Evolutionary conservation across 2,113 vertebrate species (phyloP).

Genomic region (Psilopsiagon aymara): DNA sequence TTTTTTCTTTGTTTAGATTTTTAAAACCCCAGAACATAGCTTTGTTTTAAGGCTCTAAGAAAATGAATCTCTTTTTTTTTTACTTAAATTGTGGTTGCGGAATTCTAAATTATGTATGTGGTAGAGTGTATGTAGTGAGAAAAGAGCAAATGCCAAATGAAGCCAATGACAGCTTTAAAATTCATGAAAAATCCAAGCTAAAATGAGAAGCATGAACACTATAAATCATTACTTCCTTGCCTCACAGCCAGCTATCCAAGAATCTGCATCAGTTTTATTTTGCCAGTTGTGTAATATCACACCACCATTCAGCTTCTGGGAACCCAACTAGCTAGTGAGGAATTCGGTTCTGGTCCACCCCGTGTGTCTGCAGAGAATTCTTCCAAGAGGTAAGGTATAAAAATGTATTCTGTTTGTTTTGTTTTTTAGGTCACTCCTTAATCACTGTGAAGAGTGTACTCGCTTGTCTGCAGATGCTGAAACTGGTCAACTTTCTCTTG

Average conservation of each 20-base stretch:
- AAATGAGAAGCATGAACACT: constrained; percentile 70
- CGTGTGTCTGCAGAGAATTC: neutral
- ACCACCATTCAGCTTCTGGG: neutral
- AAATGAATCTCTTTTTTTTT: neutral
- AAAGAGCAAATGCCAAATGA: constrained; percentile 69
- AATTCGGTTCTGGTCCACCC: neutral
- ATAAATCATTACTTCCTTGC: constrained; percentile 63
- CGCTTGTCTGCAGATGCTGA: fast-evolving
- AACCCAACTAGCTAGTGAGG: neutral
- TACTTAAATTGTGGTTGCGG: constrained; percentile 31
- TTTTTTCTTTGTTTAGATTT: neutral
- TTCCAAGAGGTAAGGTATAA: neutral
- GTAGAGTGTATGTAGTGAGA: constrained; percentile 61
- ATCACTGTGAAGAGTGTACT: neutral
- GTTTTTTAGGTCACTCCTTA: neutral
- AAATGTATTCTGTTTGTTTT: neutral
- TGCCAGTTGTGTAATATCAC: constrained; percentile 57
- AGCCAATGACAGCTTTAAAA: constrained; percentile 67
- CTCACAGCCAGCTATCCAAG: constrained; percentile 52
- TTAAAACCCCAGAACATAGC: neutral
- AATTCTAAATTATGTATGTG: constrained; percentile 65
- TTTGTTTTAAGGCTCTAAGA: constrained; percentile 10
- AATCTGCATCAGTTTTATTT: constrained; percentile 55
- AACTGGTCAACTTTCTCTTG: neutral
- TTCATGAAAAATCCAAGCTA: constrained; percentile 69